Evolutionary conservation across 2,888 invertebrate species (phyloP), one percentile per base, ranked within the genome.

Genomic region (Diadegma fenestrale): DNA sequence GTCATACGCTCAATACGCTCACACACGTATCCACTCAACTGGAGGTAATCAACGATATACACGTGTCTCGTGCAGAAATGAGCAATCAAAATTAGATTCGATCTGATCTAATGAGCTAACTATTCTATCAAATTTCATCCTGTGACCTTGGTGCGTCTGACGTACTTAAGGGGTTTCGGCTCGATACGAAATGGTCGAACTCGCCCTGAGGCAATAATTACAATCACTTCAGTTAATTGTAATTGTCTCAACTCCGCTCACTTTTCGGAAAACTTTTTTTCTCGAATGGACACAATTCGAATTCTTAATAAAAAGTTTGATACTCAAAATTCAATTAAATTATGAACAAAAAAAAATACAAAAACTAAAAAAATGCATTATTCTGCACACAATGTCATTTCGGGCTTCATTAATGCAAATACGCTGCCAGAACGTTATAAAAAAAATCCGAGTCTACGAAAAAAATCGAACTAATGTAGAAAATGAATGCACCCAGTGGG

Each of bases 1-100:
- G 33, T 22, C 12, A 19, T 12, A 26, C 26, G 6, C 14, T 14
- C 0, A 5, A 26, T 64, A 3, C 26, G 4, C 12, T 6, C 14
- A 33, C 19, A 51, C n/a, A 64, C 12, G 26, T 33, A 72, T 79
- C 37, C 63, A 33, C 22, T 63, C 26, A 14, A 45, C 37, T 4
- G 19, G 41, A 33, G 17, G 22, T 51, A 66, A 66, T 54, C 66
- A 77, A 26, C 66, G 51, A 66, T 26, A 17, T 33, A 37, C 26
- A 51, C 61, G 78, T 45, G n/a, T 45, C 45, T 0, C 69, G n/a
- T 7, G 69, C 30, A 69, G 69, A 43, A 17, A 14, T 63, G 48
- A 48, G 45, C 63, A 71, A 48, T 71, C 79, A 63, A 19, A 61
- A 79, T 48, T 63, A 45, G 79, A 79, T 79, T 41, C 63, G 43